Conservation (phyloP, 2,113 vertebrate species). For the Rhipidura dahli region DNA sequence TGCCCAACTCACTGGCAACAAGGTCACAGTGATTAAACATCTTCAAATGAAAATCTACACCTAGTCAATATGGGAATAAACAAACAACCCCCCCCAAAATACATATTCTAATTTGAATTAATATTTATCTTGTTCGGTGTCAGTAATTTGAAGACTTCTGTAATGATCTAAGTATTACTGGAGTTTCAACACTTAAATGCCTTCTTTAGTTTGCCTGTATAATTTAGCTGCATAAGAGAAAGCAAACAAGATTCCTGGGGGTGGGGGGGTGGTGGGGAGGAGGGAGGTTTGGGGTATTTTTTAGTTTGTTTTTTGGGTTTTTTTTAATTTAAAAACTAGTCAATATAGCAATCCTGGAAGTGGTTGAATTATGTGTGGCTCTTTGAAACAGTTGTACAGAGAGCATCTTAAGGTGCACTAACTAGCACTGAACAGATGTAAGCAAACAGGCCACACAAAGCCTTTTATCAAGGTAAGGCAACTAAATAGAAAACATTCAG, state of each 20-base stretch:
- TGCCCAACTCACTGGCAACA: background rate
- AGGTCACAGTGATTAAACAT: background rate
- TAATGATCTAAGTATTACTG: background rate
- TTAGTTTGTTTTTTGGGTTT: background rate
- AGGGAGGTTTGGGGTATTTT: fast-evolving
- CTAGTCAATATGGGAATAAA: background rate
- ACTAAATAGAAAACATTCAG: background rate
- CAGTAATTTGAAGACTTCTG: background rate
- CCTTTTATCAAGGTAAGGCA: background rate
- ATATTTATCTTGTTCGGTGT: background rate
- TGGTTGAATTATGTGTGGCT: background rate
- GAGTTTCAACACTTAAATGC: background rate
- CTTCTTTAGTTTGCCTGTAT: background rate
- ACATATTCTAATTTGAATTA: background rate
- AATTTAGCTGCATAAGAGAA: background rate
- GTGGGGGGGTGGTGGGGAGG: too few species aligned
- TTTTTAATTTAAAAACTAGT: background rate
- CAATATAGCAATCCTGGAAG: background rate
- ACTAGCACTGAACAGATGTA: background rate
- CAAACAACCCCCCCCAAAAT: fast-evolving
- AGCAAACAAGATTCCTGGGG: background rate
- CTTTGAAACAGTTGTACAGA: background rate
- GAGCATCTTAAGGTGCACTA: background rate
- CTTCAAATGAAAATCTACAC: background rate
- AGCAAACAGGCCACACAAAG: background rate